Evolutionary conservation across 2,797 vertebrate genomes (phyloP), one percentile per base, ranked within the genome.

Genomic region (Tangara arthus): DNA sequence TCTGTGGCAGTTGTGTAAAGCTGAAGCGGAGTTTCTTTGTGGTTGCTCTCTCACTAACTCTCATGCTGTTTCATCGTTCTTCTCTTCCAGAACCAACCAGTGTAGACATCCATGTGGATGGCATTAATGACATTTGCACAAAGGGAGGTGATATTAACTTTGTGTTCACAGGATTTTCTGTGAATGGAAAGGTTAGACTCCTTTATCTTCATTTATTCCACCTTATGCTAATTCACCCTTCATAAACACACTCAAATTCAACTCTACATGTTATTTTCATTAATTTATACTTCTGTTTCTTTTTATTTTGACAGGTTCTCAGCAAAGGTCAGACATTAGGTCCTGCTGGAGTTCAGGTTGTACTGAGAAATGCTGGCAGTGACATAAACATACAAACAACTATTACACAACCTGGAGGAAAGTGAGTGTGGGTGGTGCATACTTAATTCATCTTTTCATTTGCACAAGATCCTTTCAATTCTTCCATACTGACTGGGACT

Each of bases 61-160:
- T 35, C 2, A 2, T 6, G 5, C 13, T 75, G 7, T 93, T 83
- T 61, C 11, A 6, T 73, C 17, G 2, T 91, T 87, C 53, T 83
- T 60, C 18, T 8, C 23, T 53, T 64, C 21, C 96, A 99, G 99
- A 99, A 86, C 99, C 99, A 1, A 99, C 98, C 15, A 98, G 97
- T 8, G 99, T 99, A 65, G 99, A 99, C 63, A 98, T 99, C 80
- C 98, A 99, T 9, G 98, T 99, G 96, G 99, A 99, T 76, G 99
- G 99, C 20, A 97, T 99, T 83, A 99, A 85, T 64, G 99, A 99
- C 96, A 99, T 99, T 96, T 99, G 99, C 96, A 99, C 99, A 4
- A 99, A 99, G 97, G 99, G 99, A 68, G 98, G 99, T 42, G 99
- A 99, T 97, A 99, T 99, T 95, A 99, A 99, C 97, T 99, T 99